phyloP scores from a whole-genome alignment of 2,797 vertebrate species.

The Cercopithecus hamlyni region DNA sequence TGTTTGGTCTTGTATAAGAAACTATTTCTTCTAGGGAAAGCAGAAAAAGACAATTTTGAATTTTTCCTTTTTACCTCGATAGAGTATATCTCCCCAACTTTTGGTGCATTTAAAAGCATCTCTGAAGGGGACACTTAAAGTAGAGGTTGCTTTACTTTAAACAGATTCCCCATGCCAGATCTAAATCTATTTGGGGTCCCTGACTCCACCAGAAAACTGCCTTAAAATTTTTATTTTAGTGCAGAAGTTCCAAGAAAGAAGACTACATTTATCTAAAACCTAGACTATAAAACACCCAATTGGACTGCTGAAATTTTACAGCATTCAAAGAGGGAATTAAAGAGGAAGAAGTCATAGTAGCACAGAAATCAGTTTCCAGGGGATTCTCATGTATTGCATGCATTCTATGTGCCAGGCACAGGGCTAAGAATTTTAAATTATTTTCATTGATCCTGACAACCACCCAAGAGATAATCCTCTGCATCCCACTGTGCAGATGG shows the following conservation, averaged over 20 bases:
- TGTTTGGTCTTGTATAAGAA: not conserved
- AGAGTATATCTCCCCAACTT: not conserved
- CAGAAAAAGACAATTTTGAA: not conserved
- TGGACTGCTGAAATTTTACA: constrained; percentile 32
- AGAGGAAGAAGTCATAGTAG: not conserved
- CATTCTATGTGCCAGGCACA: not conserved
- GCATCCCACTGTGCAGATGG: not conserved
- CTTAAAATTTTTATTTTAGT: constrained; percentile 1
- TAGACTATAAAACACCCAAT: constrained; percentile 29
- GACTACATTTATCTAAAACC: not conserved
- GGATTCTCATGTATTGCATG: not conserved
- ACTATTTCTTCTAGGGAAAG: not conserved
- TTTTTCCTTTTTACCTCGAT: not conserved
- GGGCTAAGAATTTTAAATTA: not conserved
- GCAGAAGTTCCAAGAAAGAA: constrained; percentile 15
- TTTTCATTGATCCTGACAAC: constrained; percentile 11
- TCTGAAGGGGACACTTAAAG: not conserved
- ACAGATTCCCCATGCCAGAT: not conserved
- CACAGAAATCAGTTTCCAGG: not conserved
- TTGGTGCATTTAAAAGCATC: not conserved
- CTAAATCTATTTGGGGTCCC: not conserved
- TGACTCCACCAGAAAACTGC: not conserved
- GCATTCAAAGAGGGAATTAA: not conserved
- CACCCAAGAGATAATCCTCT: not conserved
- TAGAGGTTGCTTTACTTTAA: constrained; percentile 9